These are phyloP conservation scores for Aromia moschata DNA, from an alignment of 2,888 invertebrate genomes.

Conservation along the genomic window DNA sequence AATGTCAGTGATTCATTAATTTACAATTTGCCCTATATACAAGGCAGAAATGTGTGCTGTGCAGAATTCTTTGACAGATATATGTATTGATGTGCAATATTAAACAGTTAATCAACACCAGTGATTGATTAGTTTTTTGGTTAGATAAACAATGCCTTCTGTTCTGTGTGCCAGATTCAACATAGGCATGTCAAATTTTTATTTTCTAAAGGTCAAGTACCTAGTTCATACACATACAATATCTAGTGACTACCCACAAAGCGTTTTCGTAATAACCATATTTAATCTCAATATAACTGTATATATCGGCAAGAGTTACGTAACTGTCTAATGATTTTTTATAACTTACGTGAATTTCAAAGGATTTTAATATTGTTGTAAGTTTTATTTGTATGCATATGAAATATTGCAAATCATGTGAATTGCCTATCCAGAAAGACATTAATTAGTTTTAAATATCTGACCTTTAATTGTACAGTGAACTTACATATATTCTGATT, in stretches of 20 bases:
- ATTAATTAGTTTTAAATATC: too few species aligned
- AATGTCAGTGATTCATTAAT: slow-evolving; percentile 16
- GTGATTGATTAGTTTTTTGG: slow-evolving; percentile 21
- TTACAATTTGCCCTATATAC: not conserved
- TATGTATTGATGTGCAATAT: too few species aligned
- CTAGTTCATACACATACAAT: not conserved
- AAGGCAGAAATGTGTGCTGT: too few species aligned
- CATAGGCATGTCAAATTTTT: not conserved
- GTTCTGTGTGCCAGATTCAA: not conserved
- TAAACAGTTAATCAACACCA: not conserved
- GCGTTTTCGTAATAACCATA: not conserved
- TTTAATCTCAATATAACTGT: not conserved
- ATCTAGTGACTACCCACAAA: not conserved
- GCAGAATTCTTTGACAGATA: too few species aligned
- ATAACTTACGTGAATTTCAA: too few species aligned
- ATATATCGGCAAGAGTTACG: not conserved
- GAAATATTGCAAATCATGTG: too few species aligned
- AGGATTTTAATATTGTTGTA: too few species aligned
- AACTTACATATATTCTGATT: too few species aligned
- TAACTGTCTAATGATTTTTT: not conserved
- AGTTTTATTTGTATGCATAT: too few species aligned
- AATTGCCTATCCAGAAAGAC: too few species aligned
- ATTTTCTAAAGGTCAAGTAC: not conserved
- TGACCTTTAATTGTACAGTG: too few species aligned
- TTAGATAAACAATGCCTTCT: slow-evolving; percentile 3